Conservation (phyloP, 1,140 invertebrate genomes). For the Trissolcus basalis region DNA sequence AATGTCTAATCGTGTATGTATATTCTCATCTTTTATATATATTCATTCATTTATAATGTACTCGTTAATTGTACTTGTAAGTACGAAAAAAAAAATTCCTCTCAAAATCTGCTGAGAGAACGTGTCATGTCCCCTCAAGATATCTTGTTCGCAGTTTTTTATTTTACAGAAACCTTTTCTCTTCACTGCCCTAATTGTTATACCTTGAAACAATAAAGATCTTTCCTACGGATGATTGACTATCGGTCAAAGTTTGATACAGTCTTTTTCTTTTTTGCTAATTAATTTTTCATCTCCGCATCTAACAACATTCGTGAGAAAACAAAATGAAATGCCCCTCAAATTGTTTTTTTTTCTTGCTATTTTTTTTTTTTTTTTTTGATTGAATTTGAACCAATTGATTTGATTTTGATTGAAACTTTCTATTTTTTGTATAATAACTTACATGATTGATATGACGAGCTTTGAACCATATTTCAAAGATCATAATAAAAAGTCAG, state of each 20-base stretch:
- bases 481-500: no score
- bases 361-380: no score
- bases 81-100: no score
- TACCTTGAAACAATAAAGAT: conserved; percentile 27
- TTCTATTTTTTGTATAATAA: no score
- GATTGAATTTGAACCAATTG: no score
- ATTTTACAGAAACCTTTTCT: conserved; percentile 47
- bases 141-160: conserved; percentile 33
- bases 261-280: conserved; percentile 47
- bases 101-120: no score
- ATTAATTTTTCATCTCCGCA: conserved; percentile 32
- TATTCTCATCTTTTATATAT: conserved; percentile 28
- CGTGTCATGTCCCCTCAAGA: conserved; percentile 1
- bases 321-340: no score
- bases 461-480: no score
- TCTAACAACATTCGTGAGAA: conserved; percentile 7
- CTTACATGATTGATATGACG: no score
- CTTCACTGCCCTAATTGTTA: conserved; percentile 16
- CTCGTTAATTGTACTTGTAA: conserved; percentile 3
- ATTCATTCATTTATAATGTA: conserved; percentile 31
- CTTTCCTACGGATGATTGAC: conserved; percentile 9
- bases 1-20: conserved; percentile 38
- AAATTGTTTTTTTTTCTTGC: no score
- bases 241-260: conserved; percentile 40
- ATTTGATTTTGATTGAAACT: no score